phyloP scores from a whole-genome alignment of 2,797 vertebrate genomes.

The Natrix natrix region DNA sequence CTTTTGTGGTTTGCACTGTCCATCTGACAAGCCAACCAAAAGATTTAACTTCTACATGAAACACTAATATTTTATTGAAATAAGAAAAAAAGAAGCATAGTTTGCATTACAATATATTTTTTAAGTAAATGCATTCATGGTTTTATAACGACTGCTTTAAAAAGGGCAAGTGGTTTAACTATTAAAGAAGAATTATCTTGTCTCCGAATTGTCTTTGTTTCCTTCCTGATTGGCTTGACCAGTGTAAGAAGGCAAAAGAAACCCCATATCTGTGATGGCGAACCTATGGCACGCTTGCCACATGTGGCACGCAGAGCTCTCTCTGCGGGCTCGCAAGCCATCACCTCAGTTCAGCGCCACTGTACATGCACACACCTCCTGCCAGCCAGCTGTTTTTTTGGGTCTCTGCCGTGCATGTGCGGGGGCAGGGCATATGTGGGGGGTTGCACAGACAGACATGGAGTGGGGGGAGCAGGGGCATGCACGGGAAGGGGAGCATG shows the following conservation, averaged over 20 bases:
- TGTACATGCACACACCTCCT: too few relatives aligned
- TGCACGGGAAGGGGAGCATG: too few relatives aligned
- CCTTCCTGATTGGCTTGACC: background rate
- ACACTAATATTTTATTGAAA: background rate
- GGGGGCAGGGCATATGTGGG: too few relatives aligned
- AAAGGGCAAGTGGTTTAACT: background rate
- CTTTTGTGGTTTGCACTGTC: background rate
- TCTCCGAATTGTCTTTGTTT: background rate
- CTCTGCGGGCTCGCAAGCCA: too few relatives aligned
- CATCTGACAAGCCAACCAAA: background rate
- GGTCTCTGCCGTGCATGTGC: too few relatives aligned
- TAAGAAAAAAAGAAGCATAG: background rate
- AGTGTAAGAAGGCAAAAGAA: background rate
- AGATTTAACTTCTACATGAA: background rate
- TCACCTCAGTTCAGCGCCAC: too few relatives aligned
- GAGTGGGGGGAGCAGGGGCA: too few relatives aligned
- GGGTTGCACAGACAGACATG: too few relatives aligned
- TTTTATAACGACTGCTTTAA: background rate
- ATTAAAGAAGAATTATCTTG: background rate
- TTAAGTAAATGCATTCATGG: too few relatives aligned
- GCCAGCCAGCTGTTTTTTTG: too few relatives aligned
- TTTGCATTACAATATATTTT: background rate
- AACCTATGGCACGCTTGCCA: too few relatives aligned
- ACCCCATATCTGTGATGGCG: background rate
- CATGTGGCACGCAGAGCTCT: too few relatives aligned